Evolutionary conservation across 2,888 invertebrate genomes (phyloP).

Genomic region (Cephonodes hylas): DNA sequence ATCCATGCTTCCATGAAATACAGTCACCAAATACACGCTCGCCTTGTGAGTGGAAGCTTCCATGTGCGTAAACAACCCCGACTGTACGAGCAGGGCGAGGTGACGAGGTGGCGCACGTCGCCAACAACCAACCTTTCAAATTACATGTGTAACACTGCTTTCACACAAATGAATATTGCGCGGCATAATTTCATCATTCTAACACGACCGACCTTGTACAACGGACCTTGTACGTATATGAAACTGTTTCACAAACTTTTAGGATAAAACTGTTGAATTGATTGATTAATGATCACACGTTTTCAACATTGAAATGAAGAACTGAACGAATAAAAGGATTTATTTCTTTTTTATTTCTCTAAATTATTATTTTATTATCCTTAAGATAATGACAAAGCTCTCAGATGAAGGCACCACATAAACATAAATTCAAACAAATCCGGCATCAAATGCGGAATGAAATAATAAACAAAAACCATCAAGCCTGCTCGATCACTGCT

Average conservation of each 20-base stretch:
- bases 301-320: neutral
- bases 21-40: constrained; percentile 48
- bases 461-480: constrained; percentile 63
- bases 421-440: constrained; percentile 42
- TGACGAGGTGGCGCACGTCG: neutral
- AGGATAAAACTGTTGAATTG: neutral
- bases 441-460: constrained; percentile 35
- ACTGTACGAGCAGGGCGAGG: constrained; percentile 42
- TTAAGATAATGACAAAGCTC: neutral
- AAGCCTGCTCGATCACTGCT: constrained; percentile 35
- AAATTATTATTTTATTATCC: neutral
- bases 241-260: constrained; percentile 1
- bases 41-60: constrained; percentile 58
- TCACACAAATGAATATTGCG: constrained; percentile 8
- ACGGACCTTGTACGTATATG: constrained; percentile 1
- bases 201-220: constrained; percentile 1
- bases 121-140: constrained; percentile 1
- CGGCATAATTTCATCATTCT: constrained; percentile 5
- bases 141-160: constrained; percentile 8
- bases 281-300: neutral
- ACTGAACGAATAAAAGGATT: neutral
- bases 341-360: too few relatives aligned
- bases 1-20: constrained; percentile 63
- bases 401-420: constrained; percentile 14
- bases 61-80: constrained; percentile 49